Evolutionary conservation across 2,797 vertebrate species (phyloP), one percentile per base, ranked within the genome.

Genomic region (Sitta carolinensis): DNA sequence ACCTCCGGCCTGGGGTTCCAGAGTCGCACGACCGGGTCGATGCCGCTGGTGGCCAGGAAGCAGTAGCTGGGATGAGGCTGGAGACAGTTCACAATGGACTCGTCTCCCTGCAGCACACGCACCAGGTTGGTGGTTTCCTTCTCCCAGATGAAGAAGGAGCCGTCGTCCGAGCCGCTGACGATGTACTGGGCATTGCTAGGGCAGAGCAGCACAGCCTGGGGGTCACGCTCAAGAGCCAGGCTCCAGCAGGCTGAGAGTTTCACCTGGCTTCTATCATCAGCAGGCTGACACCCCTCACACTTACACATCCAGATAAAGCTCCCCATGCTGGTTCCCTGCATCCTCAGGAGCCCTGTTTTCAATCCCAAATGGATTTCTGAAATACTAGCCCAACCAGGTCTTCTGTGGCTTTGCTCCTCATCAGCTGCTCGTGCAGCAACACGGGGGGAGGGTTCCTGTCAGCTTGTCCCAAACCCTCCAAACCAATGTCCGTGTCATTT

Each of bases 81-180:
- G 54, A 99, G 98, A 88, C 99, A 99, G 96, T 99, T 99, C 78
- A 99, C 99, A 16, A 99, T 99, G 64, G 99, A 99, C 92, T 99
- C 99, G 0, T 99, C 99, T 5, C 99, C 99, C 96, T 99, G 99
- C 70, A 99, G 98, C 96, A 99, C 99, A 68, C 99, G 98, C 95
- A 99, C 98, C 62, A 99, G 98, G 93, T 99, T 99, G 83, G 99
- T 99, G 7, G 99, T 99, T 97, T 99, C 99, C 97, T 99, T 99
- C 97, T 99, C 99, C 99, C 99, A 99, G 97, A 99, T 99, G 97
- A 99, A 99, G 98, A 99, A 99, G 51, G 99, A 99, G 96, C 99
- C 99, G 8, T 99, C 99, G 0, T 99, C 99, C 5, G 99, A 99
- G 86, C 99, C 99, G 6, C 99, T 99, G 96, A 99, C 98, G 4